A percentile compares a stretch with the other conserved stretches of the same genome.
phyloP scores from a whole-genome alignment of 2,888 invertebrate genomes.

The Seira sanloemensis region DNA sequence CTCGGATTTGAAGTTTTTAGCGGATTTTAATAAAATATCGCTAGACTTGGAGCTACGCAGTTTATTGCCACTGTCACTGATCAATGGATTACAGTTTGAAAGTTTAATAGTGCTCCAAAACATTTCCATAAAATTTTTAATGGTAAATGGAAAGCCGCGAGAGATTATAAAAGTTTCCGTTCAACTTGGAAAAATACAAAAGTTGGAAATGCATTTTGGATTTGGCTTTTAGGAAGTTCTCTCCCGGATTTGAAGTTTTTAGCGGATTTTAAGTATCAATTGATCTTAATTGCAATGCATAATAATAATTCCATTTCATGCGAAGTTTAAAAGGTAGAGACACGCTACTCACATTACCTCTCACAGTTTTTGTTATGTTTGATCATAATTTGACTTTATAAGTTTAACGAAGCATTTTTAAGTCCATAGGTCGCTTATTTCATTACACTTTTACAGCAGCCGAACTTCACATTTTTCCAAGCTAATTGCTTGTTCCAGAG shows the following conservation, averaged over 20 bases:
- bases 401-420: no score
- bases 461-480: not conserved
- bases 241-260: not conserved
- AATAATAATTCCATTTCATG: not conserved
- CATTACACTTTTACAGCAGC: no score
- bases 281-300: not conserved
- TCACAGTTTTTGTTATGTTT: no score
- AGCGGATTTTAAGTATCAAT: not conserved
- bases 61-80: not conserved
- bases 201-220: not conserved
- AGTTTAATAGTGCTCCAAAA: constrained; percentile 1
- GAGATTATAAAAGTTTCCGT: not conserved
- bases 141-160: not conserved
- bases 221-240: not conserved
- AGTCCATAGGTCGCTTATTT: no score
- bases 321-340: not conserved
- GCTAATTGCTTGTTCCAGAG: not conserved
- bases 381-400: no score
- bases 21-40: not conserved
- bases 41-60: no score
- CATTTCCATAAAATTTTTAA: constrained; percentile 2
- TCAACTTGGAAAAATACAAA: not conserved
- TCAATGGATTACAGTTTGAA: not conserved
- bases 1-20: not conserved
- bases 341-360: no score